Evolutionary conservation across 2,888 invertebrate genomes (phyloP), one percentile per base, ranked within the genome.

Genomic region (Lycaena phlaeas): DNA sequence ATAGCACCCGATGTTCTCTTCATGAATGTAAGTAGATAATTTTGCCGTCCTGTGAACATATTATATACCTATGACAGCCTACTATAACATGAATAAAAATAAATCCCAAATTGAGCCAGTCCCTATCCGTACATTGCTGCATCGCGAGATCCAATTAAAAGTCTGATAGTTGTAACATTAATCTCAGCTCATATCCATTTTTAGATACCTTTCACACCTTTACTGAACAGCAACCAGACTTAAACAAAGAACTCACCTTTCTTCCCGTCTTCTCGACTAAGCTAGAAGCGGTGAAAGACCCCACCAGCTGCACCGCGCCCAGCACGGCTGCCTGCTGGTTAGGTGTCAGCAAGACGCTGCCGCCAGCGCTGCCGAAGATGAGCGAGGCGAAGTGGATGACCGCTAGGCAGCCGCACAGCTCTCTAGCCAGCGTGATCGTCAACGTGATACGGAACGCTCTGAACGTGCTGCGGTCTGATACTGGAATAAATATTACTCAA

Each of bases 371-470:
- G 45, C 56, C 64, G 64, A 87, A 87, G 66, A 85, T 85, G 12
- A 68, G 63, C 0, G 81, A 78, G 0, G 85, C 85, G 56, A 77
- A 85, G 58, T 81, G 75, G 2, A 84, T 55, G 1, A 85, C 78
- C 0, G 85, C 82, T 0, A 85, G 57, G 34, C 82, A 78, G 1
- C 85, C 85, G 50, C 84, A 78, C 15, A 85, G 57, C 51, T 84
- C 82, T 0, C 84, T 58, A 0, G 79, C 82, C 1, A 81, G 51
- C 0, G 79, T 82, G 42, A 84, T 77, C 10, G 64, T 73, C 2
- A 82, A 76, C 0, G 86, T 86, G 40, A 88, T 87, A 29, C 87
- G 85, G 52, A 87, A 85, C 0, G 86, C 87, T 1, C 85, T 73
- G 52, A 84, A 78, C 0, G 74, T 74, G 42, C 57, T 66, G 29